Percentiles rank a stretch among this genome's conserved stretches.
Conservation (phyloP, 2,797 vertebrate genomes). For the Graptemys geographica region DNA sequence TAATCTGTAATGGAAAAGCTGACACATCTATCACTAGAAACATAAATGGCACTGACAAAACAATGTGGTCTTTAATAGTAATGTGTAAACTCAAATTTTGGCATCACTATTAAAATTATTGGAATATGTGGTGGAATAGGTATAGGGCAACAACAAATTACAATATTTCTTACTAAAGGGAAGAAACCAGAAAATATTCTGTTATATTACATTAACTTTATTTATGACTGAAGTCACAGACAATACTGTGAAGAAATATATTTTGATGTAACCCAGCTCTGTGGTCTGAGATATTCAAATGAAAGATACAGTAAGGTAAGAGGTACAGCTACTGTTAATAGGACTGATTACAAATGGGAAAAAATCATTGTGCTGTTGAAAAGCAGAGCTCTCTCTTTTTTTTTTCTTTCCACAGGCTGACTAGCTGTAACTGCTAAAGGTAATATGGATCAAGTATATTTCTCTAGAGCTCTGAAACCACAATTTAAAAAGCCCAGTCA, state of each 20-base stretch:
- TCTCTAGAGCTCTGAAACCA: background rate
- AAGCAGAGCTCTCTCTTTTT: background rate
- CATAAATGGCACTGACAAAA: background rate
- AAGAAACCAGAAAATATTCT: background rate
- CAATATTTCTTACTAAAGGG: background rate
- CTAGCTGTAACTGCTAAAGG: background rate
- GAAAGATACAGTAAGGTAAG: background rate
- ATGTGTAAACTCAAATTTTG: background rate
- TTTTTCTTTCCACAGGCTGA: background rate
- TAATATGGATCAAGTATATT: slow-evolving; percentile 16
- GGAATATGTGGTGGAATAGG: background rate
- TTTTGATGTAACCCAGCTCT: background rate
- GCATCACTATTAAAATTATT: background rate
- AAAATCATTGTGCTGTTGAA: background rate
- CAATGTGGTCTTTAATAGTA: background rate
- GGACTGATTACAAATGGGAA: background rate
- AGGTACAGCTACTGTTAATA: background rate
- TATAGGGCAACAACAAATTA: background rate
- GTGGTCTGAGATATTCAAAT: background rate
- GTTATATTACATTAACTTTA: background rate
- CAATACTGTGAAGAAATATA: background rate
- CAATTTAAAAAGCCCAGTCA: background rate
- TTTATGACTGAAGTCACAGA: background rate
- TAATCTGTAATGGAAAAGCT: background rate
- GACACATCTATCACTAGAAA: background rate